phyloP scores from a whole-genome alignment of 2,113 vertebrate species.

The Polypterus bichir region DNA sequence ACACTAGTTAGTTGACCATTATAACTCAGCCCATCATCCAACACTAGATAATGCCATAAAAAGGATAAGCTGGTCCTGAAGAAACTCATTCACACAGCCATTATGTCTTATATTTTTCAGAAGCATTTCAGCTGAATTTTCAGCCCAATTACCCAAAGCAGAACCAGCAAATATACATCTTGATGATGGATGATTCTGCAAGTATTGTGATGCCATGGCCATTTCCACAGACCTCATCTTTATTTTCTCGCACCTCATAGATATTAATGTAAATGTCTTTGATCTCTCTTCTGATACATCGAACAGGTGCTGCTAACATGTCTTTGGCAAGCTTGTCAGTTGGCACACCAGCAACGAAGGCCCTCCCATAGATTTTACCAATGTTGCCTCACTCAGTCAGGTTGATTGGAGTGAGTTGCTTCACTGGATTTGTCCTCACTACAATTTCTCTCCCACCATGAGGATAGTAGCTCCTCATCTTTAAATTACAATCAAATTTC shows the following conservation, averaged over 20 bases:
- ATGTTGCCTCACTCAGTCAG: conserved; percentile 56
- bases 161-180: too few relatives aligned
- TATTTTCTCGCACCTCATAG: conserved; percentile 51
- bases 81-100: too few relatives aligned
- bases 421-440: conserved; percentile 50
- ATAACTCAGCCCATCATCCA: too few relatives aligned
- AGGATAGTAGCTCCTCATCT: conserved; percentile 66
- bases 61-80: too few relatives aligned
- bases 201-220: conserved; percentile 64
- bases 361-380: conserved; percentile 63
- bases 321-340: conserved; percentile 65
- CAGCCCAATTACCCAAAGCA: too few relatives aligned
- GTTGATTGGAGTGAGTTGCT: conserved; percentile 49
- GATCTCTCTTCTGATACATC: conserved; percentile 59
- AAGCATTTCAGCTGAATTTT: too few relatives aligned
- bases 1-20: too few relatives aligned
- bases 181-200: too few relatives aligned
- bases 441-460: conserved; percentile 62
- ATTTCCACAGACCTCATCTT: conserved; percentile 51
- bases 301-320: conserved; percentile 55
- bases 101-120: too few relatives aligned
- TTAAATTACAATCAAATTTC: conserved; percentile 55
- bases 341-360: conserved; percentile 61
- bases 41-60: too few relatives aligned
- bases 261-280: conserved; percentile 57